phyloP scores from a whole-genome alignment of 1,140 invertebrate genomes.

The Caerostris extrusa region DNA sequence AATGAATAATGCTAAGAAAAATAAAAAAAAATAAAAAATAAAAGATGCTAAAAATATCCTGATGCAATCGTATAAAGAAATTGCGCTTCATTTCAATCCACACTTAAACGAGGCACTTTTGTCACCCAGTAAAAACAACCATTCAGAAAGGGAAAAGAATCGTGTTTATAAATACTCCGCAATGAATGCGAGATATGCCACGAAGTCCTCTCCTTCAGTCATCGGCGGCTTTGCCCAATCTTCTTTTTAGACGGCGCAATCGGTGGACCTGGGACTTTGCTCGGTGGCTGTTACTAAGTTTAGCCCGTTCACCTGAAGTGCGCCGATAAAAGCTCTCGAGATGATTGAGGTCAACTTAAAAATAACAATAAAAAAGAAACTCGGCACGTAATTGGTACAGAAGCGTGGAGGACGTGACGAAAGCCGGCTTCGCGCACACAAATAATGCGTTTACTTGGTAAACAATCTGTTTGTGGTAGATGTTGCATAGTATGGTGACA shows the following conservation, averaged over 20 bases:
- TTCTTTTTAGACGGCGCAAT: constrained; percentile 5
- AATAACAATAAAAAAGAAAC: not conserved
- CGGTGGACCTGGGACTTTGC: constrained; percentile 22
- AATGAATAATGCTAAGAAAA: no score
- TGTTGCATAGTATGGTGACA: no score
- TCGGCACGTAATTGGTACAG: constrained; percentile 3
- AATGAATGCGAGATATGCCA: not conserved
- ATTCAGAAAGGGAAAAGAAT: no score
- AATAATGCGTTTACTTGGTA: no score
- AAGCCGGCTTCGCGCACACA: not conserved
- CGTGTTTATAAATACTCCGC: constrained; percentile 18
- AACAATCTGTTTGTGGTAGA: no score
- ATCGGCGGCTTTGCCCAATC: constrained; percentile 1
- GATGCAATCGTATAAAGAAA: no score
- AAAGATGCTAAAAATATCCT: no score
- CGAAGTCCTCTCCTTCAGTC: constrained; percentile 10
- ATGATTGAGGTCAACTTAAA: constrained; percentile 15
- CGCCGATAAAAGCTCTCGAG: not conserved
- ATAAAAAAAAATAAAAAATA: no score
- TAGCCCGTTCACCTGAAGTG: constrained; percentile 48
- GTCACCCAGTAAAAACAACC: not conserved
- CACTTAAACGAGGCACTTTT: no score
- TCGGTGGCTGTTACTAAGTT: constrained; percentile 2
- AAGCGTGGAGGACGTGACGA: not conserved
- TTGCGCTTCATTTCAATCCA: no score